phyloP scores from a whole-genome alignment of 2,797 vertebrate genomes.

The Sebastes steindachneri region DNA sequence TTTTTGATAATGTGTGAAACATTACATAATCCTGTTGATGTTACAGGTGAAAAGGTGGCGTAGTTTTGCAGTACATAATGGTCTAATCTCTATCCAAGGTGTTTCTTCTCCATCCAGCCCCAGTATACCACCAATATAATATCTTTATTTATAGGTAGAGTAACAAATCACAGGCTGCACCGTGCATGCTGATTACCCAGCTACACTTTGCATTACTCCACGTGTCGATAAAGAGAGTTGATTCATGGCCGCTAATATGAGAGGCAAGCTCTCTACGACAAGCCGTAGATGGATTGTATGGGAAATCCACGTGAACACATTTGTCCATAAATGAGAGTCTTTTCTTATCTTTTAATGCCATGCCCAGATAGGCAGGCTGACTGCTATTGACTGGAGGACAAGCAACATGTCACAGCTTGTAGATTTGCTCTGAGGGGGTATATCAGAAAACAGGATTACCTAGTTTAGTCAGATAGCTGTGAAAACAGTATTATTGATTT shows the following conservation, averaged over 20 bases:
- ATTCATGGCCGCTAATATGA: constrained; percentile 69
- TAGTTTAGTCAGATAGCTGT: constrained; percentile 37
- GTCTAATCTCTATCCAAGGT: constrained; percentile 14
- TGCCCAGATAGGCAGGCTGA: constrained; percentile 38
- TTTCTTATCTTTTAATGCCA: constrained; percentile 72
- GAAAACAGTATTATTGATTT: constrained; percentile 55
- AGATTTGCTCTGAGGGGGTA: constrained; percentile 42
- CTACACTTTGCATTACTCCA: constrained; percentile 38
- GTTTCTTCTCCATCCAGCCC: background rate
- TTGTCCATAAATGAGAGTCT: constrained; percentile 67
- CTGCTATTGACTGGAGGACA: constrained; percentile 70
- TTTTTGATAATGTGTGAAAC: constrained; percentile 17
- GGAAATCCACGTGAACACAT: constrained; percentile 77
- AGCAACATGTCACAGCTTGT: constrained; percentile 56
- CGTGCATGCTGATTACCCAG: constrained; percentile 35
- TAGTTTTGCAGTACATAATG: background rate
- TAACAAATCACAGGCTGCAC: constrained; percentile 29
- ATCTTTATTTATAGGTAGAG: constrained; percentile 23
- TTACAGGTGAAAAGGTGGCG: constrained; percentile 17
- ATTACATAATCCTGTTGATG: constrained; percentile 18
- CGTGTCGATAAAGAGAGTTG: constrained; percentile 64
- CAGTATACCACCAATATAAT: background rate
- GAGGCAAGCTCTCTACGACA: constrained; percentile 47
- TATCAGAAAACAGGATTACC: constrained; percentile 57
- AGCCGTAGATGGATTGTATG: constrained; percentile 60